A percentile compares a stretch with the other conserved stretches of the same genome.
Conservation (phyloP, 2,797 vertebrate genomes). For the Nothura maculosa region DNA sequence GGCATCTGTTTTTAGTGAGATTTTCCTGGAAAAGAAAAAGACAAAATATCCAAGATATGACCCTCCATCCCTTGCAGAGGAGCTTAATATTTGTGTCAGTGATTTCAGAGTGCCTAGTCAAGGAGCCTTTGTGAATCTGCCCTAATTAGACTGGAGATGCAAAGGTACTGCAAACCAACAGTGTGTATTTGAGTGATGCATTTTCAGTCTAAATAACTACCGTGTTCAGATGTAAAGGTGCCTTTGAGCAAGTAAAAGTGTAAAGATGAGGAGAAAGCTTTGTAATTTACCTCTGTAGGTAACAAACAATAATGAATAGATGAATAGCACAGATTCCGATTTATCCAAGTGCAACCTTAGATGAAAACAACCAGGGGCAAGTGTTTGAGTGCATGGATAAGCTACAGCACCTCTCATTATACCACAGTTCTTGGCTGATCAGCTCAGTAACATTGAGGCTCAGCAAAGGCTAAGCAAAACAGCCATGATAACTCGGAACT, state of each 20-base stretch:
- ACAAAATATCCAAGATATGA: neutral
- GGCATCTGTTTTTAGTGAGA: neutral
- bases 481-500: neutral
- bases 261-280: neutral
- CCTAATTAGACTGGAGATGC: neutral
- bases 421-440: neutral
- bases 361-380: neutral
- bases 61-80: neutral
- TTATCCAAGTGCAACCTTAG: neutral
- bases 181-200: neutral
- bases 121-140: neutral
- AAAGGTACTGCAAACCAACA: neutral
- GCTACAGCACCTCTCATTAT: rapidly evolving
- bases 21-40: neutral
- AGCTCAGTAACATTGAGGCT: neutral
- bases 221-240: neutral
- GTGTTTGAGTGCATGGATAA: neutral
- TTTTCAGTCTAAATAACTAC: neutral
- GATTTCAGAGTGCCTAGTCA: neutral
- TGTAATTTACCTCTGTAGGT: neutral
- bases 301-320: neutral
- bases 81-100: neutral
- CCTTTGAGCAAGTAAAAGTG: neutral
- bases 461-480: neutral
- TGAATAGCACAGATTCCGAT: neutral